Evolutionary conservation across 1,140 invertebrate species (phyloP).

Genomic region (Asbolus verrucosus): DNA sequence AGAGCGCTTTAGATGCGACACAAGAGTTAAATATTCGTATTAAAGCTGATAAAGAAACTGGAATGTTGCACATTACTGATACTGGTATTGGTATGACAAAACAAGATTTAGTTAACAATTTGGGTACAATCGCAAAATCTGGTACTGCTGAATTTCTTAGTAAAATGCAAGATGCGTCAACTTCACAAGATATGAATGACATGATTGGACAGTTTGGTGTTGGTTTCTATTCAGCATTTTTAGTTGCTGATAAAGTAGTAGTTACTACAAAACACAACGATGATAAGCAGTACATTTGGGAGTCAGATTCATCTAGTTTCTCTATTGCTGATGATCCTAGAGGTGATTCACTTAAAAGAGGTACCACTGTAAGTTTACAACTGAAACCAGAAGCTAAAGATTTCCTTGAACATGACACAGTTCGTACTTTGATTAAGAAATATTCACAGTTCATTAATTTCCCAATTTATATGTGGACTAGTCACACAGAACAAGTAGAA

Average conservation of each 20-base stretch:
- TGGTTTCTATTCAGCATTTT: conserved; percentile 97
- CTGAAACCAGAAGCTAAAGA: conserved; percentile 98
- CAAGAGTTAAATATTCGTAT: conserved; percentile 92
- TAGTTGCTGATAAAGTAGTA: conserved; percentile 90
- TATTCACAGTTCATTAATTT: conserved; percentile 99
- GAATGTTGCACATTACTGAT: conserved; percentile 94
- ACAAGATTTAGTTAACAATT: conserved; percentile 93
- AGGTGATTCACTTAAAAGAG: conserved; percentile 68
- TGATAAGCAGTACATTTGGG: conserved; percentile 98
- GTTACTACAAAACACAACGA: conserved; percentile 97
- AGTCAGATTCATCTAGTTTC: conserved; percentile 92
- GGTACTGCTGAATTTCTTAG: conserved; percentile 98
- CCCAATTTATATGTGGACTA: conserved; percentile 96
- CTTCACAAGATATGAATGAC: conserved; percentile 79
- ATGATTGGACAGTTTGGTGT: conserved; percentile 98
- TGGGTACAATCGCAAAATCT: conserved; percentile 99
- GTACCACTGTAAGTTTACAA: conserved; percentile 76
- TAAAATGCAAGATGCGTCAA: conserved; percentile 86
- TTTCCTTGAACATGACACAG: conserved; percentile 92
- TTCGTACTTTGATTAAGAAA: conserved; percentile 93
- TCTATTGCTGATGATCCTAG: conserved; percentile 94
- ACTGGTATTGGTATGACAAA: conserved; percentile 99
- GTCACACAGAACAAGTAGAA: conserved; percentile 91
- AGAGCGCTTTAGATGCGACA: conserved; percentile 80
- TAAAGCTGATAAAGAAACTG: conserved; percentile 96